Evolutionary conservation across 2,797 vertebrate species (phyloP), one percentile per base, ranked within the genome.

Genomic region (Serranus cabrilla): DNA sequence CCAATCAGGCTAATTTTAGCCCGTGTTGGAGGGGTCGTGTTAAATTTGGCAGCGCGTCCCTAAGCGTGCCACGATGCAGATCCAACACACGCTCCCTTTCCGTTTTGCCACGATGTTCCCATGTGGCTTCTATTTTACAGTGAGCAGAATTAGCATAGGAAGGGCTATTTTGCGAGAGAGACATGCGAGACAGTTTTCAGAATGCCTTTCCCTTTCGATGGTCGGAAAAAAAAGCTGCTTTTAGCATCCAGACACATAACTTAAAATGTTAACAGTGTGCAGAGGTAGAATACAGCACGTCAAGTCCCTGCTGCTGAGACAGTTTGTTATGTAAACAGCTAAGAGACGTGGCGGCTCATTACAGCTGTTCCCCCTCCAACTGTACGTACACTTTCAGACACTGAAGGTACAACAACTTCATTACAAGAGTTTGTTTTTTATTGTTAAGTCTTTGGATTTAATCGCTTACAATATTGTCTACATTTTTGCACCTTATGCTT

Each of bases 1-100:
- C 84, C 76, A 88, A 89, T 91, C 81, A 74, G 77, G 85, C 87
- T 91, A 89, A 93, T 89, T 92, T 92, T 92, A 92, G 86, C 78
- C 71, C 1, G 43, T 39, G 82, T 87, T 73, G 49, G 69, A 83
- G 71, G 67, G 67, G 49, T 45, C 21, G 4, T 40, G 81, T 90
- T 89, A 88, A 89, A 91, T 86, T 84, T 88, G 89, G 80, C 87
- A 76, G 59, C 11, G 37, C 72, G 82, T 83, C 82, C 78, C 71
- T 23, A 71, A 86, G 87, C 66, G 56, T 82, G 86, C 72, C 82
- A 39, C 21, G 47, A 70, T 62, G 78, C 61, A 23, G 77, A 81
- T 88, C 80, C 20, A 39, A 72, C 73, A 71, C 27, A 39, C n/a
- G 3, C 57, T 46, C 55, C 13, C 54, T 68, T 83, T 77, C 47